Conservation (phyloP, 2,797 vertebrate species). For the Enteromius paludinosus region DNA sequence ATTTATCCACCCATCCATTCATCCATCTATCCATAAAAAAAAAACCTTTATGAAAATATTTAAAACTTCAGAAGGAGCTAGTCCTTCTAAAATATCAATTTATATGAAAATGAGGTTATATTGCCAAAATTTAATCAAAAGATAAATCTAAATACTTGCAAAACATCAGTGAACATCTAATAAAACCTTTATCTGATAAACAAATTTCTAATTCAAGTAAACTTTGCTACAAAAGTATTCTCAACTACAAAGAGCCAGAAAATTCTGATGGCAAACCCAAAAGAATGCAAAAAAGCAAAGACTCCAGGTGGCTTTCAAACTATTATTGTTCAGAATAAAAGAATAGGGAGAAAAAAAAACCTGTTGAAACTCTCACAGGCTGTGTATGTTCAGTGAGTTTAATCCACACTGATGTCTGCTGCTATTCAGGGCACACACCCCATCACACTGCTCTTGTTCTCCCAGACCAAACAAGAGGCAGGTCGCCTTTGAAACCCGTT, state of each 20-base stretch:
- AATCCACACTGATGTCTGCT: constrained; percentile 47
- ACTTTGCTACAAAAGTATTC: constrained; percentile 1
- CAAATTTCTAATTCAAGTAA: constrained; percentile 23
- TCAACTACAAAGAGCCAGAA: background rate
- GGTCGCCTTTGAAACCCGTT: constrained; percentile 64
- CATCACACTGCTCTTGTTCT: constrained; percentile 50
- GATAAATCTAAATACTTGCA: constrained; percentile 5
- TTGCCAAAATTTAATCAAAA: background rate
- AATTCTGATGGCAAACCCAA: background rate
- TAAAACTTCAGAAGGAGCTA: background rate
- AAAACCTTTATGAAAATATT: background rate
- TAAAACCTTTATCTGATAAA: background rate
- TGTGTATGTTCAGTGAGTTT: constrained; percentile 29
- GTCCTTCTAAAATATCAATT: background rate
- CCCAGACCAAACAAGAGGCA: constrained; percentile 62
- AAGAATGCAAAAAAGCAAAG: background rate
- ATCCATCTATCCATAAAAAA: background rate
- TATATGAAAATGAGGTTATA: background rate
- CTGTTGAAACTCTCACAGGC: constrained; percentile 25
- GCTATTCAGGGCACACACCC: constrained; percentile 43
- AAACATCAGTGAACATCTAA: constrained; percentile 27
- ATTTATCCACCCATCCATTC: background rate
- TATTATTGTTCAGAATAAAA: constrained; percentile 23
- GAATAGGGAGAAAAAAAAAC: background rate
- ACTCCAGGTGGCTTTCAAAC: constrained; percentile 37